phyloP scores from a whole-genome alignment of 2,888 invertebrate genomes.

The Allolobophora icterica region DNA sequence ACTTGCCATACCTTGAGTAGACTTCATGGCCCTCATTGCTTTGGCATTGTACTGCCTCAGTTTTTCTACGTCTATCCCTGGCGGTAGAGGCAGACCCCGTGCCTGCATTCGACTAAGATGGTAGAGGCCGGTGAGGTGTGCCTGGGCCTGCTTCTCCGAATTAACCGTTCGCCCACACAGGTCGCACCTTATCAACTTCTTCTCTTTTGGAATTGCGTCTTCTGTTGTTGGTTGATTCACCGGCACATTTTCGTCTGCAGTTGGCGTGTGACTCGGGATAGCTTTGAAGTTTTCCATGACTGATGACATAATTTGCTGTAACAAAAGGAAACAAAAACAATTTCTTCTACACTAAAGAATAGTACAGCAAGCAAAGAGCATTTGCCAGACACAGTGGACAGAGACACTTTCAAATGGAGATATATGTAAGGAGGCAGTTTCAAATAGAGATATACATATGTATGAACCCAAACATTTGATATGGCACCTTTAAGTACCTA shows the following conservation, averaged over 20 bases:
- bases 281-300: background rate
- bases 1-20: background rate
- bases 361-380: background rate
- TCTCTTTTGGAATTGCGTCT: background rate
- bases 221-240: background rate
- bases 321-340: background rate
- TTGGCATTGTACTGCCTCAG: slow-evolving; percentile 23
- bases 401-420: background rate
- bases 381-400: background rate
- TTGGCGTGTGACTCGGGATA: background rate
- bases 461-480: no score
- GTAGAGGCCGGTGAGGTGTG: background rate
- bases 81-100: background rate
- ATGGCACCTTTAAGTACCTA: no score
- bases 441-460: no score
- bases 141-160: background rate
- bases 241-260: background rate
- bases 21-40: slow-evolving; percentile 12
- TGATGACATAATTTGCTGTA: background rate
- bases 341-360: background rate
- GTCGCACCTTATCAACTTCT: slow-evolving; percentile 18
- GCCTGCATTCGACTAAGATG: slow-evolving; percentile 27
- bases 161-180: slow-evolving; percentile 19
- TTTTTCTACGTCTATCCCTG: background rate
- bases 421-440: background rate